Base-by-base conservation (phyloP, 2,113 vertebrate species). In the Scomber scombrus region DNA sequence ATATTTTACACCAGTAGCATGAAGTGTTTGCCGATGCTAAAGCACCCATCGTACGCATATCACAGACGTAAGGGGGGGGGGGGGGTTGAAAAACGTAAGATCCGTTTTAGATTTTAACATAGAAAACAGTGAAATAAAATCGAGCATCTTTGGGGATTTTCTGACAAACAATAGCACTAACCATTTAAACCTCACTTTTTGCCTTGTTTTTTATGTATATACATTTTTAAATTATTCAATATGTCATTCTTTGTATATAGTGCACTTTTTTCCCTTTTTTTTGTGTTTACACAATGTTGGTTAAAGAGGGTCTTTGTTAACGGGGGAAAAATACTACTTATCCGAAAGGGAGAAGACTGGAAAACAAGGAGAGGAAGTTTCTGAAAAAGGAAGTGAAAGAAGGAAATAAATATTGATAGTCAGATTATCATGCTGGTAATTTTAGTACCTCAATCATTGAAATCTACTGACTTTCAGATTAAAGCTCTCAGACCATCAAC, bases 161-260 rank as follows among this genome's bases (percentile, higher is more conserved):
- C 45, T 23, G 52, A 40, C 3, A 31, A 70, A 64, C 21, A 52
- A 71, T 65, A 76, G 80, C 85, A 88, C 76, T 85, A 81, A 88
- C 86, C 73, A 75, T 89, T 85, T 79, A 56, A 80, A 90, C 92
- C 88, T 94, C 89, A 92, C 81, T 68, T 71, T 92, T 88, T 90
- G 91, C 90, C 92, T 91, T 93, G 19, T 60, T 79, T 90, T 89
- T 73, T 82, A 77, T 93, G 88, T 94, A 93, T 82, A 93, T 93
- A 92, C 49, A 64, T 89, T 85, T 94, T 93, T 95, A 94, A 95
- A 91, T 95, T 94, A 95, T 95, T 95, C 71, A 55, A 75, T 71
- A 49, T 89, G 64, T 90, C 31, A 65, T 88, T 89, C 55, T 80
- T 67, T 92, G 86, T 93, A 87, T 83, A 91, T 93, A 82, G 78